Conservation (phyloP, 2,113 vertebrate genomes). For the Hippocampus abdominalis region DNA sequence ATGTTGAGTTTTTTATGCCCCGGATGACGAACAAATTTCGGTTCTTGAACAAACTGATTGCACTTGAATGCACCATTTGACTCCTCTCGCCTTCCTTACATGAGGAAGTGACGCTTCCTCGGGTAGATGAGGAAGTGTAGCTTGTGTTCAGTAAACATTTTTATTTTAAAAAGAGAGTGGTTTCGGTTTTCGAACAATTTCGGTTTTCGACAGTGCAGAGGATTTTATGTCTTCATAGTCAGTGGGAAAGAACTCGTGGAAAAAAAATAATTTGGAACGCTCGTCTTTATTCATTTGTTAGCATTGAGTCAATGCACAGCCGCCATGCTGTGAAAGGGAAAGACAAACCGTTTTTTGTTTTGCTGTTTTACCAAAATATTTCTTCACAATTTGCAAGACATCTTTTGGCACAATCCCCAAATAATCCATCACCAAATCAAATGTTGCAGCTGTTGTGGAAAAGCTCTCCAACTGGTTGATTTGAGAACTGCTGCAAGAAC, state of each 20-base stretch:
- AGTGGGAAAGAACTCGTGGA: not conserved
- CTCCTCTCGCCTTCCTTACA: no score
- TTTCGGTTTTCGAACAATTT: no score
- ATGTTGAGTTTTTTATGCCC: no score
- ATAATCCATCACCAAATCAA: not conserved
- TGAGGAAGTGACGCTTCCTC: no score
- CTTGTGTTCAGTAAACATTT: no score
- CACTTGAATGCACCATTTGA: no score
- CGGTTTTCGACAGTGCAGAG: no score
- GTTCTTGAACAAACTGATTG: no score
- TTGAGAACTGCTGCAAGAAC: slow-evolving; percentile 64
- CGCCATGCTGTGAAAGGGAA: not conserved
- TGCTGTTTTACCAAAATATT: not conserved
- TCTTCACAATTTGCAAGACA: not conserved
- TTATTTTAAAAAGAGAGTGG: no score
- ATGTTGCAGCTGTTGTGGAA: slow-evolving; percentile 61
- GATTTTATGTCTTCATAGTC: not conserved
- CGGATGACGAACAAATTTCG: no score
- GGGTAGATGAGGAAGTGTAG: no score
- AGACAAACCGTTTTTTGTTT: not conserved
- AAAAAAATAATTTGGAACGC: not conserved
- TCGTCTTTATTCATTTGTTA: slow-evolving; percentile 1
- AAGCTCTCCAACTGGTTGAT: slow-evolving; percentile 59
- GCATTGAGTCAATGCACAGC: not conserved
- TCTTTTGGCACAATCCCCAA: not conserved